Evolutionary conservation across 2,113 vertebrate genomes (phyloP).

Genomic region (Hippocampus barbouri): DNA sequence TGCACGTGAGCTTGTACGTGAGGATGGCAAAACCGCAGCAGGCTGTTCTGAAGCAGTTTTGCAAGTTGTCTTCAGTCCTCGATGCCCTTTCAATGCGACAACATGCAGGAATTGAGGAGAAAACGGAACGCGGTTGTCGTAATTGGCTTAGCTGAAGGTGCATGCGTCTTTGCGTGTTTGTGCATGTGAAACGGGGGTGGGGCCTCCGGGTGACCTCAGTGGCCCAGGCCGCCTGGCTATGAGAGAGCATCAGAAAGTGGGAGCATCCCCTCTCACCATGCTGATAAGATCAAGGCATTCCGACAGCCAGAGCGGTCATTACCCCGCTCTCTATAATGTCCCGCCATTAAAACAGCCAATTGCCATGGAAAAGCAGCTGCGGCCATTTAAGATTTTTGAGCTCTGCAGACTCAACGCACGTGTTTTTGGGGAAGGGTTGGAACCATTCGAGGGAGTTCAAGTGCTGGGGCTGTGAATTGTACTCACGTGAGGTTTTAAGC

Average conservation of each 20-base stretch:
- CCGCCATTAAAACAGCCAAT: constrained; percentile 62
- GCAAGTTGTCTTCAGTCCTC: constrained; percentile 20
- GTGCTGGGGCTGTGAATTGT: constrained; percentile 11
- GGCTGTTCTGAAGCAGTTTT: constrained; percentile 47
- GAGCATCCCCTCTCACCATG: constrained; percentile 66
- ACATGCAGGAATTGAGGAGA: background rate
- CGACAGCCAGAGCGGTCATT: constrained; percentile 65
- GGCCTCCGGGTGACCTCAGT: constrained; percentile 53
- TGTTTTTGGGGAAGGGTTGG: background rate
- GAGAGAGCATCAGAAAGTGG: constrained; percentile 63
- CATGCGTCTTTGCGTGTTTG: constrained; percentile 3
- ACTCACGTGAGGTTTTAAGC: constrained; percentile 31
- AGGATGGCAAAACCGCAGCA: constrained; percentile 53
- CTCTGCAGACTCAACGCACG: constrained; percentile 27
- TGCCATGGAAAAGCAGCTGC: constrained; percentile 63
- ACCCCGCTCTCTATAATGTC: constrained; percentile 68
- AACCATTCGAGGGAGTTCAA: constrained; percentile 21
- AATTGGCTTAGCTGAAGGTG: constrained; percentile 7
- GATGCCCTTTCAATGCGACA: constrained; percentile 25
- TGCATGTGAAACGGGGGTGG: constrained; percentile 15
- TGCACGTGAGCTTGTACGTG: constrained; percentile 43
- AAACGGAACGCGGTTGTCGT: background rate
- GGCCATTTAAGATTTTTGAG: constrained; percentile 59
- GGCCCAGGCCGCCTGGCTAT: constrained; percentile 55
- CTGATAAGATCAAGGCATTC: constrained; percentile 75